Evolutionary conservation across 2,113 vertebrate genomes (phyloP).

Genomic region (Chamaea fasciata): DNA sequence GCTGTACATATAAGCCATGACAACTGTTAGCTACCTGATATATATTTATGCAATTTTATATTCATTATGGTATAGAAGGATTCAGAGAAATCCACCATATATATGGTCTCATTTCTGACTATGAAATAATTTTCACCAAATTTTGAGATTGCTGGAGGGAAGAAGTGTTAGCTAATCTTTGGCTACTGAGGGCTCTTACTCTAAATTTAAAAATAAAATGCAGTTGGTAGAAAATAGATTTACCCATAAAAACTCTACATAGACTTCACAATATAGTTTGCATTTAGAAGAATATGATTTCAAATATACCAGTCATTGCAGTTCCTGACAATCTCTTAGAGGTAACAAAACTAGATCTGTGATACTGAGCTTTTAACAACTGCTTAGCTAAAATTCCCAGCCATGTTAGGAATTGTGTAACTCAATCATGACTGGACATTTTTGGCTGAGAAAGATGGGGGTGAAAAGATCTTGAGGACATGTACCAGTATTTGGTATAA

Average conservation of each 20-base stretch:
- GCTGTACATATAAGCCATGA: neutral
- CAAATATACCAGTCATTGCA: neutral
- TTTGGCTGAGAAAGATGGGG: neutral
- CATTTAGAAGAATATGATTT: neutral
- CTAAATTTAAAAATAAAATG: neutral
- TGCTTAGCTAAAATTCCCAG: neutral
- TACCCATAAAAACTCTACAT: neutral
- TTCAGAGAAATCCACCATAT: neutral
- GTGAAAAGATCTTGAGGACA: rapidly evolving
- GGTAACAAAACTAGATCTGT: neutral
- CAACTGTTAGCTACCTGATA: neutral
- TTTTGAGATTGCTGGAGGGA: neutral
- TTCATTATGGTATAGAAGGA: neutral
- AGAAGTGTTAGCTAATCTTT: neutral
- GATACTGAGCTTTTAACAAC: neutral
- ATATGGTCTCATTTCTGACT: neutral
- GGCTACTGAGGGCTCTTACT: neutral
- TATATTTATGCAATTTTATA: neutral
- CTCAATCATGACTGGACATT: neutral
- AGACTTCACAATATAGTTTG: neutral
- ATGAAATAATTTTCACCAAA: neutral
- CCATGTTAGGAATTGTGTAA: neutral
- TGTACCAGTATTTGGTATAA: neutral
- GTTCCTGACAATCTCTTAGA: neutral
- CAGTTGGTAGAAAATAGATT: neutral